Evolutionary conservation across 2,888 invertebrate genomes (phyloP).

Genomic region (Scelioninae gen. 2): DNA sequence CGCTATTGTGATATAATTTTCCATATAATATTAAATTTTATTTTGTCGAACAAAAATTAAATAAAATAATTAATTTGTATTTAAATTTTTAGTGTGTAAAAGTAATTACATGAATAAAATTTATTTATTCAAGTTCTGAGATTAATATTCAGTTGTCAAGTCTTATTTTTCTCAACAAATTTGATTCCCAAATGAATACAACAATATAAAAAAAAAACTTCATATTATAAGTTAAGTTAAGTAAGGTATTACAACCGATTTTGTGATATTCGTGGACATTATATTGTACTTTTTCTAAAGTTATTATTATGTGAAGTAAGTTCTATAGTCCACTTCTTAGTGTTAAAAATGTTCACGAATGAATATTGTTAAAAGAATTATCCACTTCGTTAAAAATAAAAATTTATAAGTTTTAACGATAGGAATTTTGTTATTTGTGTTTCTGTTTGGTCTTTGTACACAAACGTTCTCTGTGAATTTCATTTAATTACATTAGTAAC

Average conservation of each 20-base stretch:
- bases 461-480: background rate
- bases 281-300: conserved; percentile 31
- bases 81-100: no score
- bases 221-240: conserved; percentile 32
- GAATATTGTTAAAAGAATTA: conserved; percentile 7
- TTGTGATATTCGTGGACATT: conserved; percentile 55
- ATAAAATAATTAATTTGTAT: no score
- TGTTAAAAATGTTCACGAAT: conserved; percentile 21
- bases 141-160: no score
- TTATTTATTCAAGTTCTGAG: no score
- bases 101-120: no score
- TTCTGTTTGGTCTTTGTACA: conserved; percentile 1
- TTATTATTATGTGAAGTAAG: conserved; percentile 25
- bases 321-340: conserved; percentile 36
- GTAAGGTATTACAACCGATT: conserved; percentile 34
- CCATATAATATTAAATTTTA: no score
- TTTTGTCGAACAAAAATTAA: no score
- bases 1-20: no score
- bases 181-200: no score
- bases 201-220: background rate
- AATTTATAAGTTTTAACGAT: background rate
- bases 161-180: no score
- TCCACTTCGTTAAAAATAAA: conserved; percentile 2
- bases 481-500: background rate
- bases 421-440: background rate